These are phyloP conservation scores for Yponomeuta plumbellus DNA, from an alignment of 2,888 invertebrate species.

Conservation along the genomic window DNA sequence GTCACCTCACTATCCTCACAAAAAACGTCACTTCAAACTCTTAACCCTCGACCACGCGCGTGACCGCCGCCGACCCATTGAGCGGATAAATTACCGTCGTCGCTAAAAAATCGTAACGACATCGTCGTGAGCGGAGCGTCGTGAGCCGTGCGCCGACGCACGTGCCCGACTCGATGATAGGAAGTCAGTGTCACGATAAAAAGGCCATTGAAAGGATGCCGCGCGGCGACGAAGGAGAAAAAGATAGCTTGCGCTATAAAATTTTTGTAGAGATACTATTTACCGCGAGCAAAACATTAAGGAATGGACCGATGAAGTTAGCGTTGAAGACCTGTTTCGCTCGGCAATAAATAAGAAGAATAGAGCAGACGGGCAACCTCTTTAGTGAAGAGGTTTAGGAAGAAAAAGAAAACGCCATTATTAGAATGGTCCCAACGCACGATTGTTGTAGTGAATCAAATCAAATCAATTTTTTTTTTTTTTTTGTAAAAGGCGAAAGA, in stretches of 20 bases:
- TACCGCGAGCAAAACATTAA: too few relatives aligned
- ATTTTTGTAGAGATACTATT: not conserved
- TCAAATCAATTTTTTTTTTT: too few relatives aligned
- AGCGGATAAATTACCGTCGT: slow-evolving; percentile 26
- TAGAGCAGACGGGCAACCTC: too few relatives aligned
- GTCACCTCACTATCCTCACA: too few relatives aligned
- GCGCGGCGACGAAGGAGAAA: not conserved
- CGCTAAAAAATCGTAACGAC: slow-evolving; percentile 25
- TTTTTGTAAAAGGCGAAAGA: too few relatives aligned
- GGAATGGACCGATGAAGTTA: too few relatives aligned
- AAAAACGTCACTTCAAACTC: not conserved
- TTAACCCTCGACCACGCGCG: slow-evolving; percentile 19
- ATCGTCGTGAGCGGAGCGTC: slow-evolving; percentile 36
- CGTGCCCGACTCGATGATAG: slow-evolving; percentile 25
- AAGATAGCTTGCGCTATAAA: not conserved
- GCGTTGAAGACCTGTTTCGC: too few relatives aligned
- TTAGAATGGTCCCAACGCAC: too few relatives aligned
- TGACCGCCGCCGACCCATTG: slow-evolving; percentile 20
- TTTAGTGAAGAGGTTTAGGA: too few relatives aligned
- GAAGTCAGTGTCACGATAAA: slow-evolving; percentile 19
- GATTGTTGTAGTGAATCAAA: too few relatives aligned
- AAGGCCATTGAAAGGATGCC: slow-evolving; percentile 5
- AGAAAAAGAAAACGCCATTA: too few relatives aligned
- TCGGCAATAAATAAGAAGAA: too few relatives aligned
- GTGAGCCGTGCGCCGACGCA: slow-evolving; percentile 38